These are phyloP conservation scores for Cydia splendana DNA, from an alignment of 1,140 invertebrate genomes.

Conservation along the genomic window DNA sequence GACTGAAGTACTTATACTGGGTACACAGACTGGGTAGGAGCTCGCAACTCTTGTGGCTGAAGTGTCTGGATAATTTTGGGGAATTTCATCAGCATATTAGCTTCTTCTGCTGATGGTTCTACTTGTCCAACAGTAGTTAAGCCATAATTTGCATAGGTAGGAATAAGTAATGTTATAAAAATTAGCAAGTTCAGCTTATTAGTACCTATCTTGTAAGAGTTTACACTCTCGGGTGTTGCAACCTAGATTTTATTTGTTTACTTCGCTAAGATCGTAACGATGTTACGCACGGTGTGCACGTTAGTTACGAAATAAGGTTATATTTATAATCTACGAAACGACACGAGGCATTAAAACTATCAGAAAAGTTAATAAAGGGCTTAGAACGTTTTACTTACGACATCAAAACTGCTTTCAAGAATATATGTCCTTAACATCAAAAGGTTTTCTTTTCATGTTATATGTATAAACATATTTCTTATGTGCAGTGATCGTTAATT, in stretches of 20 bases:
- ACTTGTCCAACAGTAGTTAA: background rate
- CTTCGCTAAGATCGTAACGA: slow-evolving; percentile 2
- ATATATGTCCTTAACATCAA: background rate
- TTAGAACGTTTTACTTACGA: slow-evolving; percentile 2
- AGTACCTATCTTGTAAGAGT: background rate
- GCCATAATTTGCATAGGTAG: background rate
- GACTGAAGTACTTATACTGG: no score
- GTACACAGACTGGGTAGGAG: no score
- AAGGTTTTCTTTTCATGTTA: background rate
- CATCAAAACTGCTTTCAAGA: background rate
- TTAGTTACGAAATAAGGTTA: slow-evolving; percentile 14
- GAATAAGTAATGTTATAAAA: background rate
- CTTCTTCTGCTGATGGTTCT: no score
- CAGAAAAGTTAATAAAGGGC: background rate
- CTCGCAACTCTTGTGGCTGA: no score
- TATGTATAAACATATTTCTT: background rate
- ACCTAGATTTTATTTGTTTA: slow-evolving; percentile 18
- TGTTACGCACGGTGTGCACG: slow-evolving; percentile 1
- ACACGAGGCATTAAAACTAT: slow-evolving; percentile 6
- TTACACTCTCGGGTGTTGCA: background rate
- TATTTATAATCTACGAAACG: slow-evolving; percentile 2
- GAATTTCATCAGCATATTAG: no score
- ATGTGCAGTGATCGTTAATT: no score
- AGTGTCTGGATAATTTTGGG: no score
- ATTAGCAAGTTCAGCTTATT: background rate